phyloP scores from a whole-genome alignment of 2,888 invertebrate species.

The Tetheella fluctuosa region DNA sequence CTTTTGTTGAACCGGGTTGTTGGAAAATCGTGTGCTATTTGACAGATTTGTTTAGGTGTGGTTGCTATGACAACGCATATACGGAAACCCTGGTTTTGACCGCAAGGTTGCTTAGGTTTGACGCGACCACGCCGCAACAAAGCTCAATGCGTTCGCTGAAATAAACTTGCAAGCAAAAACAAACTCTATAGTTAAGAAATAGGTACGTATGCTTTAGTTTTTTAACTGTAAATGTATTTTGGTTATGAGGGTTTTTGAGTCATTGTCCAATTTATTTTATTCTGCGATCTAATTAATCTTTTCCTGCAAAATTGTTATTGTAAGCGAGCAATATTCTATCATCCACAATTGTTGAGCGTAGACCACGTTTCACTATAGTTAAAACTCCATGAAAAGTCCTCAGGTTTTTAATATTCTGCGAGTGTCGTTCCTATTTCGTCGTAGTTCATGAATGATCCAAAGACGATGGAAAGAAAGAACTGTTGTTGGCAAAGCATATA shows the following conservation, averaged over 20 bases:
- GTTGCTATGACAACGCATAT: constrained; percentile 62
- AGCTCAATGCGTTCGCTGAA: background rate
- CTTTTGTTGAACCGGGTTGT: constrained; percentile 50
- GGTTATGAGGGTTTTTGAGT: background rate
- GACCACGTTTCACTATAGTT: too few species aligned
- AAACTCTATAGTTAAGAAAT: constrained; percentile 28
- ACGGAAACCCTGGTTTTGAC: constrained; percentile 59
- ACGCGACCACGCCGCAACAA: constrained; percentile 8
- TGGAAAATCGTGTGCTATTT: constrained; percentile 61
- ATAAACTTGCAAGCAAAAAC: constrained; percentile 23
- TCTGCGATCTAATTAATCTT: background rate
- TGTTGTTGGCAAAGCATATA: too few species aligned
- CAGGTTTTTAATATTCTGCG: too few species aligned
- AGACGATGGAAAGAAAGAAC: too few species aligned
- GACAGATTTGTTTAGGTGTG: constrained; percentile 68
- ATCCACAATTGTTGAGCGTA: too few species aligned
- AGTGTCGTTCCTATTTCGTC: too few species aligned
- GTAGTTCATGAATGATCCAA: too few species aligned
- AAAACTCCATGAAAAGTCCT: too few species aligned
- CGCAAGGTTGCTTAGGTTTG: constrained; percentile 28
- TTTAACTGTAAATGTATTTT: background rate
- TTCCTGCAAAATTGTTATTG: background rate
- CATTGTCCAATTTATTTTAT: background rate
- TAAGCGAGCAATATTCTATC: too few species aligned
- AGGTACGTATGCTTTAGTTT: background rate